These are phyloP conservation scores for Sardinella longiceps DNA, from an alignment of 2,797 vertebrate genomes.

Conservation along the genomic window DNA sequence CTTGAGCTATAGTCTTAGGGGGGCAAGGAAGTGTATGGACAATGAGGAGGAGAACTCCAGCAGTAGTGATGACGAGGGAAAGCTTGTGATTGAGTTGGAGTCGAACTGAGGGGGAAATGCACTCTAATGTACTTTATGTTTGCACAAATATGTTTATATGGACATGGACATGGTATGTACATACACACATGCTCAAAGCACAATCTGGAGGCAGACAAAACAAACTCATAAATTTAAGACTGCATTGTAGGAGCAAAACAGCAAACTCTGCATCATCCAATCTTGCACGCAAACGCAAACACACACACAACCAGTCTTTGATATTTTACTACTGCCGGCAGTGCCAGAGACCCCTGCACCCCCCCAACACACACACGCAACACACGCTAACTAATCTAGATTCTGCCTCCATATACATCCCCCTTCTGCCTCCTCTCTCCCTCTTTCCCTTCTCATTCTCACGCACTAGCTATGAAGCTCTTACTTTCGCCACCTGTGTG, in stretches of 20 bases:
- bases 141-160: neutral
- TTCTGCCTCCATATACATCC: neutral
- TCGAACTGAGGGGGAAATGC: slow-evolving; percentile 25
- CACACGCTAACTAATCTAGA: neutral
- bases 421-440: slow-evolving; percentile 29
- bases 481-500: slow-evolving; percentile 58
- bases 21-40: slow-evolving; percentile 55
- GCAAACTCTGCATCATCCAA: neutral
- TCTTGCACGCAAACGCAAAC: slow-evolving; percentile 26
- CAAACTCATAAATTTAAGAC: neutral
- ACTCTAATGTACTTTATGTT: neutral
- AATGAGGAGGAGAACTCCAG: slow-evolving; percentile 66
- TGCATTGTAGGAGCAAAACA: neutral
- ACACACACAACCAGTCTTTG: neutral
- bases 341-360: neutral
- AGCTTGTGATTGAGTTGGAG: slow-evolving; percentile 79
- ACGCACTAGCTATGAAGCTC: slow-evolving; percentile 44
- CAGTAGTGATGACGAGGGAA: slow-evolving; percentile 79
- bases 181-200: neutral
- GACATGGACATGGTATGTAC: neutral
- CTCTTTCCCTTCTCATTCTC: neutral
- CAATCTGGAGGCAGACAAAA: slow-evolving; percentile 11
- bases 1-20: neutral
- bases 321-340: slow-evolving; percentile 15
- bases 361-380: neutral